Base-by-base conservation (phyloP, 2,113 vertebrate species). In the Ailurus styani region DNA sequence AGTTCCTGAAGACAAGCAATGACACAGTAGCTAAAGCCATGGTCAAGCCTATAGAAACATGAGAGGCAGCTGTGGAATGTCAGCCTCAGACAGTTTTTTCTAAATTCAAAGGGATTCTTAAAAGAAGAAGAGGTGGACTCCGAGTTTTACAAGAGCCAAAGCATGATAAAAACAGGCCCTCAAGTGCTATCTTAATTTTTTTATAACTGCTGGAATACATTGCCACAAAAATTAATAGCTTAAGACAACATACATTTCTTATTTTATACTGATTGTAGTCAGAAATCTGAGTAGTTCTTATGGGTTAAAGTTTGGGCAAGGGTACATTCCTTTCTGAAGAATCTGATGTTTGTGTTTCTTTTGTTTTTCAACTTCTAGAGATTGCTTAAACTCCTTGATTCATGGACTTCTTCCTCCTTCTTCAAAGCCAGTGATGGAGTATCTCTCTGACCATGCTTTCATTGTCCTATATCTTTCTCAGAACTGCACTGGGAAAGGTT, bases 21-120 rank as follows among this genome's bases (percentile, higher is more conserved):
- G 66, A 12, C 66, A 29, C 0, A 8, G 54, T 31, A 54, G 29
- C 23, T 1, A 25, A 40, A 3, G 18, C 9, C 42, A 2, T 7
- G 78, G 21, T 21, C 18, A 11, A 1, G 6, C 10, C 15, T 37
- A 1, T 4, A 21, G 34, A 62, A 29, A 25, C 10, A 14, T 34
- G 27, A 10, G 13, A 40, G 3, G 2, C 5, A 34, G 25, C 31
- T 54, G 1, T 2, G 23, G 9, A 8, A 23, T 12, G 21, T 5
- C 6, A 34, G 15, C 7, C 9, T 66, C 29, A 7, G 3, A 21
- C 0, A 15, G 25, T 4, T 73, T 55, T n/a, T 42, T 62, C 54
- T 70, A 37, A 54, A 8, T 54, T 25, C 23, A 29, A 52, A 29
- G 31, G 37, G 9, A 62, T 73, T 37, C 5, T 25, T 96, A 25